Conservation (phyloP, 2,888 invertebrate species). For the Drosophila pseudotalamancana region DNA sequence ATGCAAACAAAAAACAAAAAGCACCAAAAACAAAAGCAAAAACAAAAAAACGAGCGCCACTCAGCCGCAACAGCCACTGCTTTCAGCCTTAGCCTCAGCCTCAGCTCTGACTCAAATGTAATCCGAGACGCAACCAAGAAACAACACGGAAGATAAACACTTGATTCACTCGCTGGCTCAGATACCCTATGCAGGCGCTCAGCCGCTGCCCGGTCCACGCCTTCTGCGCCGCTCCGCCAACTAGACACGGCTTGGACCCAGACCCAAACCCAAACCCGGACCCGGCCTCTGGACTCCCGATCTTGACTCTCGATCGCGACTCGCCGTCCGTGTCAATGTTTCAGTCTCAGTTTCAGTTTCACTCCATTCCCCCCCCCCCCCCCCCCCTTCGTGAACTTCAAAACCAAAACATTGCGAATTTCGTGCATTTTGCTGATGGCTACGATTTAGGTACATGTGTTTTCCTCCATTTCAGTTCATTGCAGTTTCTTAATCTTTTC, state of each 20-base stretch:
- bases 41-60: constrained; percentile 61
- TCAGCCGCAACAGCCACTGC: constrained; percentile 69
- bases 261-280: too few species aligned
- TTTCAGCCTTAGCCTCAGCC: too few species aligned
- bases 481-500: not conserved
- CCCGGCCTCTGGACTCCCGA: constrained; percentile 12
- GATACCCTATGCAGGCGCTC: constrained; percentile 31
- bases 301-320: constrained; percentile 4
- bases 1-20: constrained; percentile 39
- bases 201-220: constrained; percentile 53
- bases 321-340: constrained; percentile 35
- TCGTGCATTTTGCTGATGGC: constrained; percentile 54
- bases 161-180: constrained; percentile 35
- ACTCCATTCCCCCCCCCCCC: not conserved
- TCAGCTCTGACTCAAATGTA: constrained; percentile 19
- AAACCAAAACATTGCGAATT: constrained; percentile 33
- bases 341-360: constrained; percentile 2
- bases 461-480: constrained; percentile 5
- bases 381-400: not conserved
- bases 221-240: too few species aligned
- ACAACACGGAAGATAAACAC: constrained; percentile 69
- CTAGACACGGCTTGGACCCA: too few species aligned
- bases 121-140: constrained; percentile 29
- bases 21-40: not conserved
- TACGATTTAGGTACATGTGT: constrained; percentile 49